phyloP scores from a whole-genome alignment of 2,113 vertebrate genomes.

The Semnornis frantzii region DNA sequence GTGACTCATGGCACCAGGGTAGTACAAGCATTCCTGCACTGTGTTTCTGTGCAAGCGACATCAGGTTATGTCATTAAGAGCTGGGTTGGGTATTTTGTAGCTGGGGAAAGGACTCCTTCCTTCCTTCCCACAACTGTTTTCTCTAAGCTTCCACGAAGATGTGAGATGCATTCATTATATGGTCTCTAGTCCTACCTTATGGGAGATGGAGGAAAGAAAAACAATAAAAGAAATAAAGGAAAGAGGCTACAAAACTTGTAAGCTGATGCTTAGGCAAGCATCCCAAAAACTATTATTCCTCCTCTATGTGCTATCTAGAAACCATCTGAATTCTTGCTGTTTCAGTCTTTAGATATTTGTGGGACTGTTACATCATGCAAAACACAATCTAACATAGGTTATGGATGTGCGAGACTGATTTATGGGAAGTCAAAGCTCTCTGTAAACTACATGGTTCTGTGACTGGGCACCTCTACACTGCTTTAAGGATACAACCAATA shows the following conservation, averaged over 20 bases:
- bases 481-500: not conserved
- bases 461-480: not conserved
- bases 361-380: not conserved
- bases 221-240: not conserved
- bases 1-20: not conserved
- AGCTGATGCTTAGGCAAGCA: not conserved
- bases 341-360: not conserved
- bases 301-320: not conserved
- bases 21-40: not conserved
- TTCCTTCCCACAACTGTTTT: not conserved
- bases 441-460: not conserved
- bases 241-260: not conserved
- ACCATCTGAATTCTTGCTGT: not conserved
- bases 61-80: not conserved
- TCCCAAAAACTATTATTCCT: not conserved
- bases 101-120: too few relatives aligned
- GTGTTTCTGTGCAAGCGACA: not conserved
- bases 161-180: not conserved
- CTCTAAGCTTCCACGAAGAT: not conserved
- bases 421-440: not conserved
- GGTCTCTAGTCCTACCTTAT: not conserved
- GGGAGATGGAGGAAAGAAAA: not conserved
- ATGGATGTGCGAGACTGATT: not conserved
- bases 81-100: not conserved
- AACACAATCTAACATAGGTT: fast-evolving